phyloP scores from a whole-genome alignment of 2,797 vertebrate genomes.

The Anabas testudineus region DNA sequence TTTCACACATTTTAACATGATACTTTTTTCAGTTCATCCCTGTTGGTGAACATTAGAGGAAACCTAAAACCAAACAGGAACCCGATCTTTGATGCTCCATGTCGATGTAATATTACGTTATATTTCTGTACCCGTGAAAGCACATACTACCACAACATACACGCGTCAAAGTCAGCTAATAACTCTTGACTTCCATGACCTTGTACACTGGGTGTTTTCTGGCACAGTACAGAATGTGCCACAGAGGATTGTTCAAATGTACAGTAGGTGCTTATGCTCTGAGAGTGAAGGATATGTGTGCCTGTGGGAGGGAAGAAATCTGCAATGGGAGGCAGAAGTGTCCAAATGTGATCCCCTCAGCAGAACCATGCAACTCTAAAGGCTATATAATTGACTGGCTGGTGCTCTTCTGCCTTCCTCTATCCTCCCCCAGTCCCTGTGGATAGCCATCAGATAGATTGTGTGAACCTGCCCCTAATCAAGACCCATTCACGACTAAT shows the following conservation, averaged over 20 bases:
- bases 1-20: not conserved
- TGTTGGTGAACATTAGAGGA: too few relatives aligned
- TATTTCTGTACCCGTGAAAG: constrained; percentile 4
- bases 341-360: constrained; percentile 84
- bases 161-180: constrained; percentile 38
- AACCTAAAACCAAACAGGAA: not conserved
- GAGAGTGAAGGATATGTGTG: constrained; percentile 70
- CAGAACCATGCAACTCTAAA: constrained; percentile 79
- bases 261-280: constrained; percentile 54
- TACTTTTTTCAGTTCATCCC: not conserved
- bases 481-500: constrained; percentile 79
- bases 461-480: constrained; percentile 79
- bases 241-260: constrained; percentile 61
- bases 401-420: constrained; percentile 67
- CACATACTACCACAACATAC: constrained; percentile 21
- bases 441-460: constrained; percentile 79
- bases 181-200: constrained; percentile 48
- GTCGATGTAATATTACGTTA: not conserved
- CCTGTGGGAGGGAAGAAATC: constrained; percentile 76
- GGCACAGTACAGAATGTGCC: constrained; percentile 59
- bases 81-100: not conserved
- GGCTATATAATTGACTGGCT: constrained; percentile 83
- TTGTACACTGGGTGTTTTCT: constrained; percentile 54
- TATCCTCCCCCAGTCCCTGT: constrained; percentile 71
- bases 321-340: constrained; percentile 83